Percentiles rank a stretch among this genome's conserved stretches.
phyloP scores from a whole-genome alignment of 2,888 invertebrate species.

The Lasioglossum oenotherae region DNA sequence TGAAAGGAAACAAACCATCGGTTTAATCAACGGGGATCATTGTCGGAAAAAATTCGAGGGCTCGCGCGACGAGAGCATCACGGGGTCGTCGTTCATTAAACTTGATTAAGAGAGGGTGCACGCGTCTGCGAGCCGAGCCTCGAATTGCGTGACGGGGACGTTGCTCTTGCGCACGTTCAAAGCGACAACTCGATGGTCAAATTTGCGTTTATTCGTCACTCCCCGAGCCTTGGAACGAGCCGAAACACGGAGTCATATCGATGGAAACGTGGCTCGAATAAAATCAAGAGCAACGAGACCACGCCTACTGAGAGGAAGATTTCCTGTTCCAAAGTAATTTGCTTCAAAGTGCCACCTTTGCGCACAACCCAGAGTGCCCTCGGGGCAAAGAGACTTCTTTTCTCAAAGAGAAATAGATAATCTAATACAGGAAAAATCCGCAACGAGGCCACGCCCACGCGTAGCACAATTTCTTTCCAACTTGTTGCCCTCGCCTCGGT shows the following conservation, averaged over 20 bases:
- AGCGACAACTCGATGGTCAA: neutral
- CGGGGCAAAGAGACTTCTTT: neutral
- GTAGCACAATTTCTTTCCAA: neutral
- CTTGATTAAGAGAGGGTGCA: constrained; percentile 8
- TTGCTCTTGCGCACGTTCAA: neutral
- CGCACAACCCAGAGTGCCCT: neutral
- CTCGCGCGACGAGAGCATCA: constrained; percentile 3
- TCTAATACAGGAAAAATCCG: neutral
- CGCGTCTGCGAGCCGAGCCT: neutral
- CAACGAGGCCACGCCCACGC: neutral
- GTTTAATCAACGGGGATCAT: constrained; percentile 19
- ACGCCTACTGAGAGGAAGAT: neutral
- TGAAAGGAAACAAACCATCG: neutral
- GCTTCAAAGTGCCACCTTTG: neutral
- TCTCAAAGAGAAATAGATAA: neutral
- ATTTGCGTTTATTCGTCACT: neutral
- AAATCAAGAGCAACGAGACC: neutral
- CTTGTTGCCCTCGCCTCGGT: neutral
- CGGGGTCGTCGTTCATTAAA: constrained; percentile 20
- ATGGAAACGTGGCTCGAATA: too few species aligned
- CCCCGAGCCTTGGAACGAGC: neutral
- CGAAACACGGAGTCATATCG: too few species aligned
- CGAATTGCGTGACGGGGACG: neutral
- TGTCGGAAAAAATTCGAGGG: neutral
- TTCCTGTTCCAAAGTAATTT: neutral